Conservation (phyloP, 2,113 vertebrate species). For the Nyctibius bracteatus region DNA sequence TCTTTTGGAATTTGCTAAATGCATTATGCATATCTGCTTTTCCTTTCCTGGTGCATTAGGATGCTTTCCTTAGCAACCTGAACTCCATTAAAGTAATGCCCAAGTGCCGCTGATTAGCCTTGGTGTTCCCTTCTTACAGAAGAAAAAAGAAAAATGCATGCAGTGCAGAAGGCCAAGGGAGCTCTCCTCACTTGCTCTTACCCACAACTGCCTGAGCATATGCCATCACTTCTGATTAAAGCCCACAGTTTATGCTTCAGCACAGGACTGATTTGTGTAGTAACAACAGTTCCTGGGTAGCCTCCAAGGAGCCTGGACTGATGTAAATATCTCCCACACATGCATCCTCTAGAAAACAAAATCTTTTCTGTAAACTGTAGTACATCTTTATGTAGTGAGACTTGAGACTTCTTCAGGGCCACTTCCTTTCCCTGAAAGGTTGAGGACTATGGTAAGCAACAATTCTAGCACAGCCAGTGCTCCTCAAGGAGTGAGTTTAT, state of each 20-base stretch:
- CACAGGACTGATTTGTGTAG: background rate
- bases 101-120: background rate
- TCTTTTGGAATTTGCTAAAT: background rate
- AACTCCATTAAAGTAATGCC: background rate
- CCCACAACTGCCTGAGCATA: background rate
- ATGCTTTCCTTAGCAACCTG: background rate
- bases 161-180: background rate
- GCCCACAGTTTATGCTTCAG: background rate
- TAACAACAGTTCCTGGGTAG: background rate
- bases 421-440: background rate
- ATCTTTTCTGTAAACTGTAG: background rate
- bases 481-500: background rate
- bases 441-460: background rate
- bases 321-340: background rate
- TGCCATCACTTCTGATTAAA: background rate
- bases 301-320: background rate
- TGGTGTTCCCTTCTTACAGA: background rate
- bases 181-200: background rate
- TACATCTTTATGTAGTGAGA: background rate
- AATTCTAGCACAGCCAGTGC: background rate
- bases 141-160: background rate
- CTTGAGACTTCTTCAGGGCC: background rate
- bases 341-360: background rate
- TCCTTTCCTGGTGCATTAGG: background rate
- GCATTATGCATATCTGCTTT: background rate